Percentiles rank a stretch among this genome's conserved stretches.
Evolutionary conservation across 2,113 vertebrate genomes (phyloP).

Genomic region (Sinocyclocheilus maitianheensis): DNA sequence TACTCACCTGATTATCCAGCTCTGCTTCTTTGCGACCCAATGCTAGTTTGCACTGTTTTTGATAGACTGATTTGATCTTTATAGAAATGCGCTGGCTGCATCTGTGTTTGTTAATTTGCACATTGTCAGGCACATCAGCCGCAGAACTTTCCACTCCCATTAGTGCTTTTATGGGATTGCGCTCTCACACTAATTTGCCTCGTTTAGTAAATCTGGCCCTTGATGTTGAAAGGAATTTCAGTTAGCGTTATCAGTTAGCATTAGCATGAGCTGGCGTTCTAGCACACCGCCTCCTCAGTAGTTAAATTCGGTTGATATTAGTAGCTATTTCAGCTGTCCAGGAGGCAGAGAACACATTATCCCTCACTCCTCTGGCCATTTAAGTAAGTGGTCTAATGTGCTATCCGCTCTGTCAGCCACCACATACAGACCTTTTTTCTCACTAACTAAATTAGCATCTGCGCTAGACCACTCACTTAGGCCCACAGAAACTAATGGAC

Average conservation of each 20-base stretch:
- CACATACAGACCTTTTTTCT: constrained; percentile 24
- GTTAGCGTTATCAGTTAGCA: background rate
- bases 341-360: constrained; percentile 23
- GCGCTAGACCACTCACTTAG: constrained; percentile 5
- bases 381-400: constrained; percentile 45
- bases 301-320: constrained; percentile 12
- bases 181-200: background rate
- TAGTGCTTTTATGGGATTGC: background rate
- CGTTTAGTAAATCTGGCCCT: background rate
- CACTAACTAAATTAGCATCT: constrained; percentile 39
- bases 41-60: background rate
- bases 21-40: no score
- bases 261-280: background rate
- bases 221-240: background rate
- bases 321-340: constrained; percentile 1
- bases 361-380: constrained; percentile 29
- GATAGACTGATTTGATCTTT: background rate
- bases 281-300: constrained; percentile 1
- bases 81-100: background rate
- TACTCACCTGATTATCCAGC: background rate
- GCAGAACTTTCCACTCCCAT: background rate
- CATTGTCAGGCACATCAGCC: background rate
- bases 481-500: constrained; percentile 32
- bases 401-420: constrained; percentile 6
- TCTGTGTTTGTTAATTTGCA: background rate